Conservation (phyloP, 2,113 vertebrate species). For the Seriola rivoliana region DNA sequence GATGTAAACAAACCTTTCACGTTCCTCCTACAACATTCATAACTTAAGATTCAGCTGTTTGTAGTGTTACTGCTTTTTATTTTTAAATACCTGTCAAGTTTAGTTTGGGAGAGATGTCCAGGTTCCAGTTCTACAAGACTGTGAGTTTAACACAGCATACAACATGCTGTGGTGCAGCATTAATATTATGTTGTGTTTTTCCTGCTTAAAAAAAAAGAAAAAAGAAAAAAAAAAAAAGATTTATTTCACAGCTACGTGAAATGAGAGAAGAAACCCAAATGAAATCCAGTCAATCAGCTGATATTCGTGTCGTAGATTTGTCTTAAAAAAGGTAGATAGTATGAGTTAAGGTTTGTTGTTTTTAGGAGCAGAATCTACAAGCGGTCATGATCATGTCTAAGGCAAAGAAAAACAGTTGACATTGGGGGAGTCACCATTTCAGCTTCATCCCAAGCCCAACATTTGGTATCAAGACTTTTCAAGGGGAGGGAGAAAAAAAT, state of each 20-base stretch:
- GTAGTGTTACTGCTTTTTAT: constrained; percentile 18
- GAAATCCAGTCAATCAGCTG: background rate
- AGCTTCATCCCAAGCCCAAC: constrained; percentile 45
- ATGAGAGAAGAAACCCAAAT: background rate
- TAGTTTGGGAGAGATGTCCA: background rate
- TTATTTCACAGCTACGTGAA: constrained; percentile 29
- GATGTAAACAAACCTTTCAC: constrained; percentile 7
- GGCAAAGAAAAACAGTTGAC: constrained; percentile 22
- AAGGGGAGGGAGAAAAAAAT: background rate
- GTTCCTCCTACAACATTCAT: background rate
- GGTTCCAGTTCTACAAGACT: background rate
- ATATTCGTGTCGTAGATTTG: background rate
- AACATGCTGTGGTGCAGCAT: constrained; percentile 11
- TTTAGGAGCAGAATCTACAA: constrained; percentile 16
- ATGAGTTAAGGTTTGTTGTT: constrained; percentile 14
- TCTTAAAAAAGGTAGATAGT: constrained; percentile 22
- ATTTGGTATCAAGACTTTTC: constrained; percentile 66
- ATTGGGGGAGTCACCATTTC: constrained; percentile 20
- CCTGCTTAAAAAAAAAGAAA: background rate
- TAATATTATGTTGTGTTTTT: background rate
- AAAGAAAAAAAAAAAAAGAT: constrained; percentile 9
- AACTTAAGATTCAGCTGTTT: background rate
- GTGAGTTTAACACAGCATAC: background rate
- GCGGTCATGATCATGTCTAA: constrained; percentile 3
- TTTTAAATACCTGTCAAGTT: constrained; percentile 22